These are phyloP conservation scores for Tiliacea citrago DNA, from an alignment of 2,888 invertebrate species.

Conservation along the genomic window DNA sequence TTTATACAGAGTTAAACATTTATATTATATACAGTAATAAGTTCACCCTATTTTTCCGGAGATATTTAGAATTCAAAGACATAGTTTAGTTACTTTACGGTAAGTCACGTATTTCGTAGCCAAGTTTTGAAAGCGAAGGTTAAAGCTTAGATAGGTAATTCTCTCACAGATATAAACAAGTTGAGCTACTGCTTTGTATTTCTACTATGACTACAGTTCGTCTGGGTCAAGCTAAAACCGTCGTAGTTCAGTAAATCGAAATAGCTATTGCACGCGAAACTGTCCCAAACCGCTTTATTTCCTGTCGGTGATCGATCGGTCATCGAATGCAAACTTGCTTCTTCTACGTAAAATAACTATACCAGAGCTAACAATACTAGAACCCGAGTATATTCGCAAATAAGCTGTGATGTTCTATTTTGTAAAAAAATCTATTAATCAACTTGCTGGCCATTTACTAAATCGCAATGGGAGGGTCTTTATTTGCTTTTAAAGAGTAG, in stretches of 20 bases:
- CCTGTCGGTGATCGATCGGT: slow-evolving; percentile 41
- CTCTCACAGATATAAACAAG: background rate
- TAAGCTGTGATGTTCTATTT: background rate
- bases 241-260: slow-evolving; percentile 32
- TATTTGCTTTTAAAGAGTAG: background rate
- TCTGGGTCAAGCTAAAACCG: slow-evolving; percentile 29
- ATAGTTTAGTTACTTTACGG: background rate
- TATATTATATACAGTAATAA: background rate
- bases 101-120: background rate
- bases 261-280: slow-evolving; percentile 38
- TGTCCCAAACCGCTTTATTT: slow-evolving; percentile 49
- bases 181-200: background rate
- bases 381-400: background rate
- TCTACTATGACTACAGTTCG: slow-evolving; percentile 14
- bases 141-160: background rate
- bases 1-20: background rate
- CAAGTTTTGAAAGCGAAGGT: background rate
- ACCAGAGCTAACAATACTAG: background rate
- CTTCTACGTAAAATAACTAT: slow-evolving; percentile 19
- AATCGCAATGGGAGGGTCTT: background rate
- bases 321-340: slow-evolving; percentile 32
- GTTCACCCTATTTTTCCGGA: background rate
- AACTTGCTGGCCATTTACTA: background rate
- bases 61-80: background rate
- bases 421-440: background rate